Evolutionary conservation across 53 echinoderm and acorn worm species (phyloP).

Genomic region (Antedon mediterranea): DNA sequence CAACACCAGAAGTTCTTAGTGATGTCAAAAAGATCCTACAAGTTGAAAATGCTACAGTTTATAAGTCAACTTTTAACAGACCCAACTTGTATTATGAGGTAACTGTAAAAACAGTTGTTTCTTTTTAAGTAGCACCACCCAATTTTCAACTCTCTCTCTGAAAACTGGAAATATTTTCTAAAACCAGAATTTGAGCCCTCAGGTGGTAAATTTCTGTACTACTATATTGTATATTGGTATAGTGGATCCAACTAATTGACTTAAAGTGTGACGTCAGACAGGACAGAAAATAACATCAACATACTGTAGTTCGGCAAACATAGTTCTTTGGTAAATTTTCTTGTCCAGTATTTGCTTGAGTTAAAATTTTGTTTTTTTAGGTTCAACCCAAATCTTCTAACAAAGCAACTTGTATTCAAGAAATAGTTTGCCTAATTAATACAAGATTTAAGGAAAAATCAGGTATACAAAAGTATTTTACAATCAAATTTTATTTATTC

Average conservation of each 20-base stretch:
- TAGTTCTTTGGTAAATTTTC: not conserved
- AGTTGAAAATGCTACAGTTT: slow-evolving; percentile 15
- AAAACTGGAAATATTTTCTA: too few relatives aligned
- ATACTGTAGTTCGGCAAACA: too few relatives aligned
- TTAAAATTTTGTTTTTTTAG: too few relatives aligned
- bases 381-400: slow-evolving; percentile 50
- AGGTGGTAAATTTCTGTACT: too few relatives aligned
- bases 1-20: slow-evolving; percentile 55
- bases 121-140: too few relatives aligned
- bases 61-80: slow-evolving; percentile 66
- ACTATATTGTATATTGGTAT: too few relatives aligned
- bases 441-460: slow-evolving; percentile 54
- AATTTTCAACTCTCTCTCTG: too few relatives aligned
- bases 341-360: not conserved
- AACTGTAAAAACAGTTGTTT: not conserved
- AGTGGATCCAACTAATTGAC: too few relatives aligned
- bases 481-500: too few relatives aligned
- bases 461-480: too few relatives aligned
- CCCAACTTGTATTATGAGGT: slow-evolving; percentile 91
- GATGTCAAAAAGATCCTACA: slow-evolving; percentile 75
- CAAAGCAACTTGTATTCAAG: slow-evolving; percentile 27
- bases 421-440: slow-evolving; percentile 45
- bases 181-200: not conserved
- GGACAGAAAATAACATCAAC: too few relatives aligned
- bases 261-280: too few relatives aligned